Conservation (phyloP, 1,140 invertebrate species). For the Acromyrmex charruanus region DNA sequence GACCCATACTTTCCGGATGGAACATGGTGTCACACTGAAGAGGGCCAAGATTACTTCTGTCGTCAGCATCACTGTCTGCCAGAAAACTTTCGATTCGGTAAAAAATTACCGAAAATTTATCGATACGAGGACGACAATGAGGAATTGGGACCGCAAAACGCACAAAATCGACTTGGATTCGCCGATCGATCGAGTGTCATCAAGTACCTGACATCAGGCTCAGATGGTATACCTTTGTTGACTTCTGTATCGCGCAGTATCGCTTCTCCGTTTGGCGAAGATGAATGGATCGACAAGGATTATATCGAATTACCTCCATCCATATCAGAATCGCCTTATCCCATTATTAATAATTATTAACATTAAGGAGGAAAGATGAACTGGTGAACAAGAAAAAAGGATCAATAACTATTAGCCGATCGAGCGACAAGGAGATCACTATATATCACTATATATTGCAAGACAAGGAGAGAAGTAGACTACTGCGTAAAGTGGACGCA, state of each 20-base stretch:
- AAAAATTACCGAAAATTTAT: slow-evolving; percentile 62
- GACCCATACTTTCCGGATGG: slow-evolving; percentile 93
- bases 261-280: slow-evolving; percentile 79
- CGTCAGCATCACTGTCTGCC: slow-evolving; percentile 91
- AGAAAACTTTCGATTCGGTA: slow-evolving; percentile 84
- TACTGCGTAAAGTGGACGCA: neutral
- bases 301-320: slow-evolving; percentile 86
- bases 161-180: slow-evolving; percentile 79
- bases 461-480: neutral
- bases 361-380: no score
- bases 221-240: slow-evolving; percentile 88
- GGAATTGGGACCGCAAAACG: slow-evolving; percentile 88
- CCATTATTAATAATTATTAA: neutral
- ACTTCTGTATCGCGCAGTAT: slow-evolving; percentile 85
- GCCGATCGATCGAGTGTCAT: slow-evolving; percentile 83
- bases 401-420: neutral
- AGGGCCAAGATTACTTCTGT: slow-evolving; percentile 90
- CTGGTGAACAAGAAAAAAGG: neutral
- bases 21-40: slow-evolving; percentile 92
- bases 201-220: slow-evolving; percentile 88
- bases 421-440: neutral
- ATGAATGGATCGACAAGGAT: slow-evolving; percentile 88
- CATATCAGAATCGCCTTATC: neutral
- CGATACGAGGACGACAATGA: slow-evolving; percentile 83
- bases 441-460: neutral